phyloP scores from a whole-genome alignment of 2,888 invertebrate species.

The Orthosia gothica region DNA sequence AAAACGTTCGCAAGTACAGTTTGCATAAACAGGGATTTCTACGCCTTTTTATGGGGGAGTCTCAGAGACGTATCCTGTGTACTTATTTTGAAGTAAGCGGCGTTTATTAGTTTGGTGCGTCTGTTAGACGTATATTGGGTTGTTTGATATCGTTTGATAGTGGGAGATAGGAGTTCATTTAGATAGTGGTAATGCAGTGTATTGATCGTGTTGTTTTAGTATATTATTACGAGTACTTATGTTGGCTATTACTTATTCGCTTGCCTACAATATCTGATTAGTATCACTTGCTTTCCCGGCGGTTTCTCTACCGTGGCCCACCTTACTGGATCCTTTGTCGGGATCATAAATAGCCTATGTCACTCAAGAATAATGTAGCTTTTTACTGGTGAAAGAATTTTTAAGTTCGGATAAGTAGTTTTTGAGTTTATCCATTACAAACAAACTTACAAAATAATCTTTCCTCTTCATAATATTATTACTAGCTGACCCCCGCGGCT shows the following conservation, averaged over 20 bases:
- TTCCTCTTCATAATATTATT: no score
- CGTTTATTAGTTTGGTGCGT: constrained; percentile 47
- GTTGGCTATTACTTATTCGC: background rate
- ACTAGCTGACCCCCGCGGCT: no score
- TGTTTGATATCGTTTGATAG: constrained; percentile 35
- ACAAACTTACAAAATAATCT: no score
- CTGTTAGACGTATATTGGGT: constrained; percentile 22
- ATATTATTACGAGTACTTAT: background rate
- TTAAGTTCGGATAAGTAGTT: no score
- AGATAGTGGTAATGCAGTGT: constrained; percentile 14
- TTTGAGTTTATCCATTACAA: no score
- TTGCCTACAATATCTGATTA: no score
- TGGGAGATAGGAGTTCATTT: constrained; percentile 23
- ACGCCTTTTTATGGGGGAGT: constrained; percentile 53
- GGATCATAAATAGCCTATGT: no score
- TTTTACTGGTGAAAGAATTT: no score
- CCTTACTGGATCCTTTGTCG: no score
- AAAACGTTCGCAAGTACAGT: constrained; percentile 63
- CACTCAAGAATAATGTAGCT: no score
- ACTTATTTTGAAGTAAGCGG: constrained; percentile 36
- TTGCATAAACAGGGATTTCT: constrained; percentile 63
- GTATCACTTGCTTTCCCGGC: no score
- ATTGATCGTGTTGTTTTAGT: constrained; percentile 26
- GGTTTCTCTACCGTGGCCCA: no score
- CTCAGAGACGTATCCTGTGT: constrained; percentile 34